Conservation (phyloP, 1,140 invertebrate species). For the Ditylenchus dipsaci region DNA sequence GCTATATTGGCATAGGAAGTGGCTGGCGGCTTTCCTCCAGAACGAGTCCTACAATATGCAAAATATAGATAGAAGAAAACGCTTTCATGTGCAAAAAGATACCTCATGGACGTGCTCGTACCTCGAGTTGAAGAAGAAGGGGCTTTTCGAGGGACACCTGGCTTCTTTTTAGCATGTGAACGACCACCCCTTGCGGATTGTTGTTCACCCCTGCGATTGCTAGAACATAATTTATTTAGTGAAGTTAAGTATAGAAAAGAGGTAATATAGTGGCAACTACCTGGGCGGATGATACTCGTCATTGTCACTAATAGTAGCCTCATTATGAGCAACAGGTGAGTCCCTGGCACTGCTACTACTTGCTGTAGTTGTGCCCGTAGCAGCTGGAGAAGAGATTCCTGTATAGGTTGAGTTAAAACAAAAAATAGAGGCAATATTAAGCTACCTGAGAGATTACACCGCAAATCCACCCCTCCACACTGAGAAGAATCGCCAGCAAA, state of each 20-base stretch:
- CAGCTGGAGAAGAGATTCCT: constrained; percentile 3
- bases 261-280: not conserved
- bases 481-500: not conserved
- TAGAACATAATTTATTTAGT: constrained; percentile 3
- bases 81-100: too few species aligned
- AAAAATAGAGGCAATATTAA: too few species aligned
- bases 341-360: not conserved
- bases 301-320: constrained; percentile 9
- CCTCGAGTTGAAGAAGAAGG: not conserved
- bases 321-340: not conserved
- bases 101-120: too few species aligned
- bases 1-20: constrained; percentile 18
- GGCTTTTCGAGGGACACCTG: constrained; percentile 4
- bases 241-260: not conserved
- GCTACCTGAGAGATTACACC: not conserved
- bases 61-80: too few species aligned
- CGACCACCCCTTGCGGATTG: constrained; percentile 18
- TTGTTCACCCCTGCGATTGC: not conserved
- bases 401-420: too few species aligned
- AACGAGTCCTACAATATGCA: constrained; percentile 21
- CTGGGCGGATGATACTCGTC: constrained; percentile 6
- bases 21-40: constrained; percentile 21
- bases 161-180: constrained; percentile 6
- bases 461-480: not conserved
- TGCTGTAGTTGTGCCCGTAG: not conserved